phyloP scores from a whole-genome alignment of 2,113 vertebrate genomes.

The Argyrosomus japonicus region DNA sequence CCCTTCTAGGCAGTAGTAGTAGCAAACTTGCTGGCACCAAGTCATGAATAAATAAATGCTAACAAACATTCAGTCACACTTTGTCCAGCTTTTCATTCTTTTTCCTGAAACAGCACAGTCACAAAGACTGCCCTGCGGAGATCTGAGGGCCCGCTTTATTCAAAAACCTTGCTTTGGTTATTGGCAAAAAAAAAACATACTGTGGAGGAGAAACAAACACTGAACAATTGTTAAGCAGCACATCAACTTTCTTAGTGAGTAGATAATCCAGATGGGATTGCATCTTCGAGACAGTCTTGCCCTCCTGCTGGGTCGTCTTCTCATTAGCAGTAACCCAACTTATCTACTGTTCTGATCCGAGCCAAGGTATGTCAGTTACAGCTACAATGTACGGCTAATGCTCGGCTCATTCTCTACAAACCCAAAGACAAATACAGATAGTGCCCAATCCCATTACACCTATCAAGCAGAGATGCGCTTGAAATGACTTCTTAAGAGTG shows the following conservation, averaged over 20 bases:
- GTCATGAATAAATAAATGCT: not conserved
- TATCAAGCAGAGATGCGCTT: not conserved
- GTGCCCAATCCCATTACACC: not conserved
- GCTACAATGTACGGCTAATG: not conserved
- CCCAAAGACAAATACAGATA: not conserved
- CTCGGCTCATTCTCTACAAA: not conserved
- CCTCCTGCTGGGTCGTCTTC: not conserved
- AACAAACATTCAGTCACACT: not conserved
- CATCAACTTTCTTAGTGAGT: not conserved
- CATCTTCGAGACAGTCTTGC: not conserved
- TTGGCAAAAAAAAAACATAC: not conserved
- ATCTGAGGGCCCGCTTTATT: not conserved
- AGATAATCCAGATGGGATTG: not conserved
- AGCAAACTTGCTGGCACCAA: not conserved
- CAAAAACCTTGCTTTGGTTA: too few species aligned
- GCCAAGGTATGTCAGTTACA: not conserved
- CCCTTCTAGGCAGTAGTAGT: not conserved
- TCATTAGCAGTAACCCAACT: not conserved
- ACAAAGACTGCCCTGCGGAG: not conserved
- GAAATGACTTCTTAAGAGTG: not conserved
- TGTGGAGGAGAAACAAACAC: not conserved
- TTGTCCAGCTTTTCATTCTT: not conserved
- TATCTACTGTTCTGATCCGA: not conserved
- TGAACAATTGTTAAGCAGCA: too few species aligned
- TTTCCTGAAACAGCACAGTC: not conserved